Evolutionary conservation across 2,888 invertebrate species (phyloP).

Genomic region (Amphipoea lucens): DNA sequence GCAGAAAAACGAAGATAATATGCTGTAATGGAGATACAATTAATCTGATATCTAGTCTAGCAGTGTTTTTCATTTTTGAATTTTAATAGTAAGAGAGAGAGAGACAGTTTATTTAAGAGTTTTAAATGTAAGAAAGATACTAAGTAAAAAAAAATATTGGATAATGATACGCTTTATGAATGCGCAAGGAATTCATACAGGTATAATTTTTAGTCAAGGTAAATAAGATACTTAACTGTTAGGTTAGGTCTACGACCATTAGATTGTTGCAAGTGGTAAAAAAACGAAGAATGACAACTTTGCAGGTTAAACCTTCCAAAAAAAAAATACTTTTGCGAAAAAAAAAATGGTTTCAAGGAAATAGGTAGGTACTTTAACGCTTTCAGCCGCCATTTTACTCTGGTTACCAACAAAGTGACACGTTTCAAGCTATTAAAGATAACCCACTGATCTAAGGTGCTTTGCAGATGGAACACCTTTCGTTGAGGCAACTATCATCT

Average conservation of each 20-base stretch:
- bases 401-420: constrained; percentile 23
- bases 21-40: background rate
- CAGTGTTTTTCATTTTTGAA: background rate
- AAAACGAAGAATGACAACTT: background rate
- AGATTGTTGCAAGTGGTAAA: background rate
- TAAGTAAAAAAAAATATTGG: too few species aligned
- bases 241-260: too few species aligned
- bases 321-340: background rate
- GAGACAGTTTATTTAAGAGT: too few species aligned
- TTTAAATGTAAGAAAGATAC: background rate
- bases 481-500: too few species aligned
- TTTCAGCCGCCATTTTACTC: background rate
- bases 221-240: background rate
- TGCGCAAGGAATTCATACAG: background rate
- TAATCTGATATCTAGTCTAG: background rate
- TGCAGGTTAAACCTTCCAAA: too few species aligned
- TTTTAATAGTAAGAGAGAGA: too few species aligned
- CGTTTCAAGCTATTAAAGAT: background rate
- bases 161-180: background rate
- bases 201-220: background rate
- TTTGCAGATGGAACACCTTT: too few species aligned
- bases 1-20: background rate
- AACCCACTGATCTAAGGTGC: constrained; percentile 28
- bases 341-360: background rate
- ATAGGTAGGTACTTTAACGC: background rate